phyloP scores from a whole-genome alignment of 53 echinoderm and acorn worm genomes.

The Stichopus horrens region DNA sequence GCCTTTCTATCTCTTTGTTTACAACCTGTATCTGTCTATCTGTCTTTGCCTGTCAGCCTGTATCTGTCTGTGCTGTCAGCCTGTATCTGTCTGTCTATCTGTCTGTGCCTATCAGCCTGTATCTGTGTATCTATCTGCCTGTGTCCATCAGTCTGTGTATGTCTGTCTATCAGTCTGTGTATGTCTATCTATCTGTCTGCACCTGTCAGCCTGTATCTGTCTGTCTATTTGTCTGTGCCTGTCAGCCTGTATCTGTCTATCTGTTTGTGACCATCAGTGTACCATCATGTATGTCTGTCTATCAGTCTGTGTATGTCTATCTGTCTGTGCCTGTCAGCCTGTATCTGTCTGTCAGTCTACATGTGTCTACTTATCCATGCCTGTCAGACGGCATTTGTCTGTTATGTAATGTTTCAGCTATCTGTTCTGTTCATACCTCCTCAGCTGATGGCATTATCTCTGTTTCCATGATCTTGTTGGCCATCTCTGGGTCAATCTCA shows the following conservation, averaged over 20 bases:
- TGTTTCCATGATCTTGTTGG: slow-evolving; percentile 63
- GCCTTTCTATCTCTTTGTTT: no score
- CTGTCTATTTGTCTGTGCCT: background rate
- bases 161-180: no score
- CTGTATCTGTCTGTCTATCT: background rate
- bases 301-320: no score
- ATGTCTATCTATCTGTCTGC: no score
- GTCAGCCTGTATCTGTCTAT: no score
- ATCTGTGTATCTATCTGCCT: no score
- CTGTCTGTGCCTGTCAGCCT: no score
- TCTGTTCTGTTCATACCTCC: slow-evolving; percentile 60
- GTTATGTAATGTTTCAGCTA: background rate
- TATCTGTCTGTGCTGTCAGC: background rate
- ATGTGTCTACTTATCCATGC: background rate
- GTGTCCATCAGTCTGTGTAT: no score
- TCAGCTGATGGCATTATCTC: slow-evolving; percentile 69
- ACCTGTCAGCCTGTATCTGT: background rate
- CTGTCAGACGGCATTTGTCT: background rate
- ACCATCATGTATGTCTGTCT: no score
- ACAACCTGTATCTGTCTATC: no score
- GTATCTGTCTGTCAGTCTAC: background rate
- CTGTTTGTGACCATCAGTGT: no score
- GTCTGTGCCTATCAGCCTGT: background rate
- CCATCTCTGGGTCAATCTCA: slow-evolving; percentile 77
- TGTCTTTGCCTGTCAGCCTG: no score